Percentiles rank a stretch among this genome's conserved stretches.
Evolutionary conservation across 1,140 invertebrate genomes (phyloP).

Genomic region (Papilio dardanus): DNA sequence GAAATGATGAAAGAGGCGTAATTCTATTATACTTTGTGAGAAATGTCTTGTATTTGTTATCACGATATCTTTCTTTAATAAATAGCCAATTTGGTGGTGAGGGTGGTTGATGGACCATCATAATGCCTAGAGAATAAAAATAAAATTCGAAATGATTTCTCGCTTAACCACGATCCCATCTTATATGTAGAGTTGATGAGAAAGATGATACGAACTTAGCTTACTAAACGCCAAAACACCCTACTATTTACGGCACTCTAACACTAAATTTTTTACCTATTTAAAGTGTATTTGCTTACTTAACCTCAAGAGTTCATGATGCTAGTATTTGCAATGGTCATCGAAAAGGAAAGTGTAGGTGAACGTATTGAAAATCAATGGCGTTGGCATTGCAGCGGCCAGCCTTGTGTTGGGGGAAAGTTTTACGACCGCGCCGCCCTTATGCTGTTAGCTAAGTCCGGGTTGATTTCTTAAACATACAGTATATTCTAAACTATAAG

Average conservation of each 20-base stretch:
- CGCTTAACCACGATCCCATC: background rate
- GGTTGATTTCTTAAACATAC: slow-evolving; percentile 68
- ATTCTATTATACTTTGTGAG: slow-evolving; percentile 23
- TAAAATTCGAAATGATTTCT: background rate
- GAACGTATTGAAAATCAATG: slow-evolving; percentile 55
- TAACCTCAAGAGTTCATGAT: background rate
- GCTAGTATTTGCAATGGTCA: slow-evolving; percentile 7
- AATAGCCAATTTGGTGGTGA: background rate
- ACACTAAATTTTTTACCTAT: background rate
- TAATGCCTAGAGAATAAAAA: background rate
- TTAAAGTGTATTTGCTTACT: background rate
- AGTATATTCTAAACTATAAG: slow-evolving; percentile 52
- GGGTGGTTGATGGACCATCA: too few species aligned
- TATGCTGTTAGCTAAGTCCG: slow-evolving; percentile 65
- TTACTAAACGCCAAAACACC: background rate
- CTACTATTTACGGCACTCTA: background rate
- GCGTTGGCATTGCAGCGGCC: slow-evolving; percentile 48
- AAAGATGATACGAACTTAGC: background rate
- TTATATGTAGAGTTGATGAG: background rate
- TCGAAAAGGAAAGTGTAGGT: slow-evolving; percentile 52
- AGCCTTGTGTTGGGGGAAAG: slow-evolving; percentile 58
- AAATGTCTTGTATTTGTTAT: background rate
- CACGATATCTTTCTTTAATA: background rate
- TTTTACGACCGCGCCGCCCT: slow-evolving; percentile 75
- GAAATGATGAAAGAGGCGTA: slow-evolving; percentile 16